Evolutionary conservation across 2,113 vertebrate species (phyloP).

Genomic region (Festucalex cinctus): DNA sequence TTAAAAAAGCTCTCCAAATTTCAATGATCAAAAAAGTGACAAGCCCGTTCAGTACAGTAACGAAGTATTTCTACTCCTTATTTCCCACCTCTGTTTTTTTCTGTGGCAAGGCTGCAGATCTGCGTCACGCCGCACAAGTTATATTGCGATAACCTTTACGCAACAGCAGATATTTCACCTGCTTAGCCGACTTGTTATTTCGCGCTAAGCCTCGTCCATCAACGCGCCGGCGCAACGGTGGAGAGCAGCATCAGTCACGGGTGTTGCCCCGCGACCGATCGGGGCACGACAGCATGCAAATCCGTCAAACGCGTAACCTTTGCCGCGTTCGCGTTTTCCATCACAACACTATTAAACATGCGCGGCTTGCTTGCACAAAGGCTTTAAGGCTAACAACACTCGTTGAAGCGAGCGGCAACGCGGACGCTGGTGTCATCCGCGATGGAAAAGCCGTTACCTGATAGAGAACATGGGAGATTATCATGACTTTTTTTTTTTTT

Average conservation of each 20-base stretch:
- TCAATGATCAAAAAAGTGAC: too few relatives aligned
- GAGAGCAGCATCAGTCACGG: slow-evolving; percentile 63
- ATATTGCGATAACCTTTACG: slow-evolving; percentile 78
- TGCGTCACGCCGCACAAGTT: slow-evolving; percentile 55
- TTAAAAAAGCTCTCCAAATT: too few relatives aligned
- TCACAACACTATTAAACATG: slow-evolving; percentile 69
- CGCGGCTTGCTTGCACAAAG: slow-evolving; percentile 63
- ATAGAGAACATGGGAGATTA: slow-evolving; percentile 14
- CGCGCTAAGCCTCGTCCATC: slow-evolving; percentile 66
- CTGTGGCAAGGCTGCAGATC: slow-evolving; percentile 24
- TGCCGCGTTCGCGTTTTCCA: slow-evolving; percentile 72
- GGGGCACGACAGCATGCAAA: slow-evolving; percentile 59
- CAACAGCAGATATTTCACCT: slow-evolving; percentile 73
- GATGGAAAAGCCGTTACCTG: slow-evolving; percentile 36
- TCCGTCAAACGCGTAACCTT: slow-evolving; percentile 77
- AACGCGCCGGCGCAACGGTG: slow-evolving; percentile 42
- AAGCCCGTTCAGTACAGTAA: too few relatives aligned
- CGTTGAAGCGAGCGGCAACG: slow-evolving; percentile 42
- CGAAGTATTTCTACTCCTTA: background rate
- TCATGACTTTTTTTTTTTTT: background rate
- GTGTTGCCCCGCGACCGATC: slow-evolving; percentile 62
- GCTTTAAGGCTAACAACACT: slow-evolving; percentile 67
- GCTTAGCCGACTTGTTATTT: slow-evolving; percentile 72
- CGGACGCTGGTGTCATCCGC: slow-evolving; percentile 43
- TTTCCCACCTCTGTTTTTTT: background rate